phyloP scores from a whole-genome alignment of 2,797 vertebrate genomes.

The Sebastolobus alascanus region DNA sequence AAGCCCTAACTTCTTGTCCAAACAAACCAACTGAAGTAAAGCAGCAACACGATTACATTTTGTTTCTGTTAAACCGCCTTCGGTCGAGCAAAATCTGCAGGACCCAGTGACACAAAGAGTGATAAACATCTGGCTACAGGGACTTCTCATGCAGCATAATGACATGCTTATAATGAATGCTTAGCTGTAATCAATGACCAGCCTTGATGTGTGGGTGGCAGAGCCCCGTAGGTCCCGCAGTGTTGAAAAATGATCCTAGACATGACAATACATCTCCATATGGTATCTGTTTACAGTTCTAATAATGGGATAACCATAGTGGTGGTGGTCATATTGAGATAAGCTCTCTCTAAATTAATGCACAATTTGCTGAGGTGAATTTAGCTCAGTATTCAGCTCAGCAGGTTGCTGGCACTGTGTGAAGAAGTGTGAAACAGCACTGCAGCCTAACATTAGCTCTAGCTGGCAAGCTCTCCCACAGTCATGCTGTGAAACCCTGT shows the following conservation, averaged over 20 bases:
- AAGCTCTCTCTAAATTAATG: constrained; percentile 47
- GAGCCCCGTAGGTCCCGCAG: constrained; percentile 31
- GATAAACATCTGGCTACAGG: constrained; percentile 63
- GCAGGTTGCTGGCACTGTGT: constrained; percentile 58
- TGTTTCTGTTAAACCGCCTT: constrained; percentile 9
- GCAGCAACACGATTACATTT: background rate
- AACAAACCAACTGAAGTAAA: background rate
- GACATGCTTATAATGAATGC: constrained; percentile 62
- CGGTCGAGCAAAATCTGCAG: constrained; percentile 2
- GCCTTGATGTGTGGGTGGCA: constrained; percentile 39
- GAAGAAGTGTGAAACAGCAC: constrained; percentile 42
- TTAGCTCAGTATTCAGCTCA: constrained; percentile 51
- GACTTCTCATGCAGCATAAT: constrained; percentile 36
- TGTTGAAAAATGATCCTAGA: constrained; percentile 55
- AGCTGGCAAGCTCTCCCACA: constrained; percentile 50
- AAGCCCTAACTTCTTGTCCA: background rate
- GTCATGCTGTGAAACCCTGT: constrained; percentile 39
- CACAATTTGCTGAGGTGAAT: constrained; percentile 62
- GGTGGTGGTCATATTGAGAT: constrained; percentile 36
- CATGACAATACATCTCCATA: constrained; percentile 49
- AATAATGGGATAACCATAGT: constrained; percentile 37
- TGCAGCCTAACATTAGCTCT: constrained; percentile 58
- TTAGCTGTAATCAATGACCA: constrained; percentile 64
- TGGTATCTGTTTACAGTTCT: constrained; percentile 58
- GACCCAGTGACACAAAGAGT: constrained; percentile 33